A percentile compares a stretch with the other conserved stretches of the same genome.
Evolutionary conservation across 1,140 invertebrate genomes (phyloP).

Genomic region (Drosophila fuyamai): DNA sequence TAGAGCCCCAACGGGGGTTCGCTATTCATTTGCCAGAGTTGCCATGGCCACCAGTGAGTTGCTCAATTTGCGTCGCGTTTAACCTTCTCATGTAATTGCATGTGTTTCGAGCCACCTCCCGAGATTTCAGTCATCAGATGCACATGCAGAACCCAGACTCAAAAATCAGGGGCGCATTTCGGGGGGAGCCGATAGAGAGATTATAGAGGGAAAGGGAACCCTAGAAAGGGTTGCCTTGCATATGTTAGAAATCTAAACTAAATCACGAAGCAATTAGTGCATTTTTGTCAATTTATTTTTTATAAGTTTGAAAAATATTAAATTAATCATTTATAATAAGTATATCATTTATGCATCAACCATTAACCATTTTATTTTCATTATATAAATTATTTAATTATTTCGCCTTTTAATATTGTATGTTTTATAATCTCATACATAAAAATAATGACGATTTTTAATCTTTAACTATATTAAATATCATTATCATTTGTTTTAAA

Average conservation of each 20-base stretch:
- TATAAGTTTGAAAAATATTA: too few relatives aligned
- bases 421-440: too few relatives aligned
- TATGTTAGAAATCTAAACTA: background rate
- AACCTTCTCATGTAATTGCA: constrained; percentile 71
- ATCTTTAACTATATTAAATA: too few relatives aligned
- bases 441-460: too few relatives aligned
- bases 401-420: too few relatives aligned
- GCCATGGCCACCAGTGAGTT: constrained; percentile 38
- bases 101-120: constrained; percentile 34
- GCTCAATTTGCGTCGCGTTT: constrained; percentile 33
- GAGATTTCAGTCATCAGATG: constrained; percentile 32
- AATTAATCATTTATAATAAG: too few relatives aligned
- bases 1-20: background rate
- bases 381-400: too few relatives aligned
- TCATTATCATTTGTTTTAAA: too few relatives aligned
- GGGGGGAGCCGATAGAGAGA: background rate
- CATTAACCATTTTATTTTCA: too few relatives aligned
- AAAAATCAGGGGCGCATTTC: background rate
- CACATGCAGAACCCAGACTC: constrained; percentile 24
- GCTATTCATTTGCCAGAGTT: constrained; percentile 40
- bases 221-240: background rate
- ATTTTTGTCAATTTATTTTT: background rate
- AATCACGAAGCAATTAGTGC: too few relatives aligned
- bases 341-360: too few relatives aligned
- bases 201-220: background rate